These are phyloP conservation scores for Morus bassanus DNA, from an alignment of 2,797 vertebrate genomes.

Conservation along the genomic window DNA sequence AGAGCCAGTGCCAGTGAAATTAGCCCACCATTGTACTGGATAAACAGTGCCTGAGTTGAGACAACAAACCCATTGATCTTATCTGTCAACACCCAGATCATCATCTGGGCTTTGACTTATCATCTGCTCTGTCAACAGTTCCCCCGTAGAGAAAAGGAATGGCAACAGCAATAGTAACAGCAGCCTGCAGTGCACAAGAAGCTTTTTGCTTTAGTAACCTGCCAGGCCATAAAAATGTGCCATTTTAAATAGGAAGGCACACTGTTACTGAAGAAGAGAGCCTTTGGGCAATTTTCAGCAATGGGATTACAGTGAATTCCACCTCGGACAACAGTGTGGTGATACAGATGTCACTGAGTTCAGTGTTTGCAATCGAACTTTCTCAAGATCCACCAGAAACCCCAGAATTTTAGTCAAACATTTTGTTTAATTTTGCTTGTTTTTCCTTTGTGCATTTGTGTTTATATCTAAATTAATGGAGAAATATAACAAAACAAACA, in stretches of 20 bases:
- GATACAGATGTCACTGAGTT: not conserved
- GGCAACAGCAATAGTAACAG: not conserved
- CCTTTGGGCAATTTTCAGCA: not conserved
- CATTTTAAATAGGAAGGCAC: not conserved
- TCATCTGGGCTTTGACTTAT: slow-evolving; percentile 27
- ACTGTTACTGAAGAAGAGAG: not conserved
- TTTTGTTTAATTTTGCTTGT: not conserved
- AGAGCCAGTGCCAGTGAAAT: not conserved
- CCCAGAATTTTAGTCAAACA: not conserved
- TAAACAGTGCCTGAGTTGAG: not conserved
- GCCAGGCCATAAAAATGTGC: not conserved
- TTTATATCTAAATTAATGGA: not conserved
- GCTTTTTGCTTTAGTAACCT: not conserved
- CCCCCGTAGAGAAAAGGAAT: slow-evolving; percentile 8
- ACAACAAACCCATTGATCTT: slow-evolving; percentile 32
- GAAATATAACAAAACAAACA: not conserved
- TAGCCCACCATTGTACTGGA: not conserved
- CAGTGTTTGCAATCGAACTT: not conserved
- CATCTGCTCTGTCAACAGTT: slow-evolving; percentile 20
- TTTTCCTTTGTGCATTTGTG: not conserved
- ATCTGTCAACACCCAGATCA: slow-evolving; percentile 37
- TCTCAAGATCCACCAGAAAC: not conserved
- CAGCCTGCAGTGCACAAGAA: not conserved
- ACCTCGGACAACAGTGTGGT: not conserved
- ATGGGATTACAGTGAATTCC: slow-evolving; percentile 1